Conservation (phyloP, 2,888 invertebrate species). For the Saturnia japonica region DNA sequence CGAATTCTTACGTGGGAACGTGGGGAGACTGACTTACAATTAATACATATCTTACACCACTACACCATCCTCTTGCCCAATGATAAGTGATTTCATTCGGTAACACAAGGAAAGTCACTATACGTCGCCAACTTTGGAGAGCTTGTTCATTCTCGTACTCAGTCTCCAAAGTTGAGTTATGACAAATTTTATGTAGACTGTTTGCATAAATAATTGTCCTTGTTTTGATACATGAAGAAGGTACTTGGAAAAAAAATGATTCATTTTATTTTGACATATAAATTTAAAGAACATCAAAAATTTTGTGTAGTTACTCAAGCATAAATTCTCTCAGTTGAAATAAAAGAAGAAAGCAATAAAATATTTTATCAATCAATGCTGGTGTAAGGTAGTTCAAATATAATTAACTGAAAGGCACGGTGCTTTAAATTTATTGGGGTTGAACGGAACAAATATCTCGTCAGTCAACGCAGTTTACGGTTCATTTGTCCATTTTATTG, state of each 20-base stretch:
- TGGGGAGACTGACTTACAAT: no score
- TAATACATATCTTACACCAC: no score
- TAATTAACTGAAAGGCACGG: not conserved
- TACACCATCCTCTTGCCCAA: no score
- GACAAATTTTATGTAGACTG: not conserved
- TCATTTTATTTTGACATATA: not conserved
- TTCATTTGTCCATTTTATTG: not conserved
- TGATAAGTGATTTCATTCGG: no score
- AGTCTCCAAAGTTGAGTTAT: not conserved
- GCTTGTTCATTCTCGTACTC: not conserved
- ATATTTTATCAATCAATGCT: not conserved
- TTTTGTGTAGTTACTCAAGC: not conserved
- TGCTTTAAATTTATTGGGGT: not conserved
- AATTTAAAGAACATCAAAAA: not conserved
- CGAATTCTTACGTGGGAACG: no score
- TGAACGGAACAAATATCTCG: not conserved
- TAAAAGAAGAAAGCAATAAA: not conserved
- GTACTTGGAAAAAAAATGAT: no score
- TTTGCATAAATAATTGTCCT: not conserved
- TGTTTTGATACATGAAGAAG: not conserved
- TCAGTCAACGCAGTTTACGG: not conserved
- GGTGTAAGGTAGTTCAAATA: not conserved
- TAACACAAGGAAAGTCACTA: not conserved
- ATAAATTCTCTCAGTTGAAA: not conserved
- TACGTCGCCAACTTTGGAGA: not conserved